Conservation (phyloP, 2,113 vertebrate genomes). For the Rhombomys opimus region DNA sequence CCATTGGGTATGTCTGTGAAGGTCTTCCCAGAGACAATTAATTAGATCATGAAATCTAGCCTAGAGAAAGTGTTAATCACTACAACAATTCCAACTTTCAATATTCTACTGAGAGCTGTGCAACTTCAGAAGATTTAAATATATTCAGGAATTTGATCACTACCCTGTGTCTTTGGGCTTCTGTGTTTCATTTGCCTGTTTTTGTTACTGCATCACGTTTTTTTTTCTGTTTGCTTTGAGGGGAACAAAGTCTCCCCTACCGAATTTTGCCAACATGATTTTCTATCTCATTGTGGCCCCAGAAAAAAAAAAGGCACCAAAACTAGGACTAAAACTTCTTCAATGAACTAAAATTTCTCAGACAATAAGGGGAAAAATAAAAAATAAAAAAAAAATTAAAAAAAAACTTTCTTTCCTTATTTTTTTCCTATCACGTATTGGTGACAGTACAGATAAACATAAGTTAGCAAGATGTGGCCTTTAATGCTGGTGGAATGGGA, state of each 20-base stretch:
- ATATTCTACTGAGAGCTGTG: neutral
- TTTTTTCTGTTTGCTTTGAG: neutral
- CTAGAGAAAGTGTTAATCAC: neutral
- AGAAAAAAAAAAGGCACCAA: neutral
- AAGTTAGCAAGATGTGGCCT: neutral
- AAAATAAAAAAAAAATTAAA: too few species aligned
- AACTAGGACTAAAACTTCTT: neutral
- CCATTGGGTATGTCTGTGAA: neutral
- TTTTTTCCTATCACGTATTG: neutral
- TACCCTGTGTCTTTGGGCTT: neutral
- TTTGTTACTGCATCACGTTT: neutral
- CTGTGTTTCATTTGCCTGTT: too few species aligned
- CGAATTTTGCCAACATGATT: neutral
- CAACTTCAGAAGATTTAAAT: neutral
- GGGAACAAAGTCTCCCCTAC: neutral
- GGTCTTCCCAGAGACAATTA: neutral
- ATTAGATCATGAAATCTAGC: neutral
- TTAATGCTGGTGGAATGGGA: neutral
- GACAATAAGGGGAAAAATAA: too few species aligned
- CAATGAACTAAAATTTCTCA: neutral
- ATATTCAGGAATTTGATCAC: neutral
- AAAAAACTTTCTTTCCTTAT: neutral
- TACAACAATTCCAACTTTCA: neutral
- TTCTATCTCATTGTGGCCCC: neutral
- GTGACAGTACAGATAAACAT: neutral